Conservation (phyloP, 2,888 invertebrate genomes). For the Melanargia galathea region DNA sequence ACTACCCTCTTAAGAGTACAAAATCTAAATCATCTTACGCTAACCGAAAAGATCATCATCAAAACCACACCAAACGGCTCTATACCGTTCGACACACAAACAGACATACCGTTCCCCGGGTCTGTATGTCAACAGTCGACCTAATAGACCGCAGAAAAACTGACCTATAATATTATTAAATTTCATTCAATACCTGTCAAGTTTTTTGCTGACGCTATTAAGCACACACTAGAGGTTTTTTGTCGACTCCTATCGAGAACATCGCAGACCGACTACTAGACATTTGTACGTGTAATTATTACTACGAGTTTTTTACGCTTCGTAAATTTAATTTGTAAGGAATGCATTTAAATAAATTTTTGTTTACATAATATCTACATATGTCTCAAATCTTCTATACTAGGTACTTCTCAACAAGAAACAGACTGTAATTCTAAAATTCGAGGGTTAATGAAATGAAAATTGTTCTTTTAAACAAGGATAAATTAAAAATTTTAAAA, state of each 20-base stretch:
- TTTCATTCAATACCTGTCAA: slow-evolving; percentile 39
- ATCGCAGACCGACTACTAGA: slow-evolving; percentile 27
- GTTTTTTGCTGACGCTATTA: slow-evolving; percentile 41
- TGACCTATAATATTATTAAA: slow-evolving; percentile 44
- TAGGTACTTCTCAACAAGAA: too few relatives aligned
- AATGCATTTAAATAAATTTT: slow-evolving; percentile 11
- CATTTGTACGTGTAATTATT: slow-evolving; percentile 14
- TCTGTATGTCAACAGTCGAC: slow-evolving; percentile 29
- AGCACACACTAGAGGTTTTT: slow-evolving; percentile 27
- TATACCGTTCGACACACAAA: slow-evolving; percentile 25
- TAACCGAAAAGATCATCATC: slow-evolving; percentile 1
- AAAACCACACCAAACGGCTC: slow-evolving; percentile 25
- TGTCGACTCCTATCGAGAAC: slow-evolving; percentile 19
- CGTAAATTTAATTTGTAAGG: slow-evolving; percentile 28
- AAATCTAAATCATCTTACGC: background rate
- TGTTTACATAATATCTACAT: too few relatives aligned
- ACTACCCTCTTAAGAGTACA: too few relatives aligned
- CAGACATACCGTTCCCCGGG: slow-evolving; percentile 14
- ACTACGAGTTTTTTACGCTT: slow-evolving; percentile 12
- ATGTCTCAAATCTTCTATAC: too few relatives aligned
- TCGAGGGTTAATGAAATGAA: too few relatives aligned
- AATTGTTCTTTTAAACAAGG: too few relatives aligned
- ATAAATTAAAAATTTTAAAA: too few relatives aligned
- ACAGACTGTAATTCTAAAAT: too few relatives aligned
- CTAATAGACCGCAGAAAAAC: slow-evolving; percentile 33